Base-by-base conservation (phyloP, 2,888 invertebrate species). In the Cosmorhoe ocellata region DNA sequence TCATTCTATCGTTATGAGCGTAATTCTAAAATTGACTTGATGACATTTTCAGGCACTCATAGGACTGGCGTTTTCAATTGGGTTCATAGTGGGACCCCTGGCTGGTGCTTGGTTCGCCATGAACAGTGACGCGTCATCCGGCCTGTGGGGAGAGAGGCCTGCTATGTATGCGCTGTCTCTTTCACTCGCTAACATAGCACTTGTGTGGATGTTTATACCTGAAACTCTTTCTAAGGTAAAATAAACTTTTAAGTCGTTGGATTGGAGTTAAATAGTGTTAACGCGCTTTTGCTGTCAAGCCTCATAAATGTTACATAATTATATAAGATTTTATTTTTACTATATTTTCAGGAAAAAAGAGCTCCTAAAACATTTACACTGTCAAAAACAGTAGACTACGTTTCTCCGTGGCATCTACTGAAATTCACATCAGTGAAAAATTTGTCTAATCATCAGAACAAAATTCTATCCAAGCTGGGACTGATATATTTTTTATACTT, bases 31-130 rank as follows among this genome's bases (percentile, higher is more conserved):
- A 18, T 4, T 18, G 18, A 3, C 2, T 4, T 18, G 18, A 18
- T 3, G 4, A 18, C n/a, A 14, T 62, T 91, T 91, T 69, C 88
- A 97, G 97, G 99, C 99, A n/a, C 84, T 98, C 43, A 95, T 99
- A 56, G 99, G 99, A 8, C 94, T 98, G 66, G 98, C 99, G 5
- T 99, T 99, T 86, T 99, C 99, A 1, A 85, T 99, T 54, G 99
- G 98, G n/a, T 99, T 99, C 84, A 96, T 99, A 66, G 89, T 98
- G 56, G 99, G 99, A 0, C 99, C 99, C 1, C 91, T 98, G 80
- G 97, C 99, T 59, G 99, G 99, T 14, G 99, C 98, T 3, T 91
- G 93, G 76, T 97, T 98, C 79, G 94, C 97, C 1, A 91, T 92
- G 64, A 93, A 92, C 2, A 92, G 92, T 69, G 92, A 91, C 67